Conservation (phyloP, 2,113 vertebrate genomes). For the Brachypteracias leptosomus region DNA sequence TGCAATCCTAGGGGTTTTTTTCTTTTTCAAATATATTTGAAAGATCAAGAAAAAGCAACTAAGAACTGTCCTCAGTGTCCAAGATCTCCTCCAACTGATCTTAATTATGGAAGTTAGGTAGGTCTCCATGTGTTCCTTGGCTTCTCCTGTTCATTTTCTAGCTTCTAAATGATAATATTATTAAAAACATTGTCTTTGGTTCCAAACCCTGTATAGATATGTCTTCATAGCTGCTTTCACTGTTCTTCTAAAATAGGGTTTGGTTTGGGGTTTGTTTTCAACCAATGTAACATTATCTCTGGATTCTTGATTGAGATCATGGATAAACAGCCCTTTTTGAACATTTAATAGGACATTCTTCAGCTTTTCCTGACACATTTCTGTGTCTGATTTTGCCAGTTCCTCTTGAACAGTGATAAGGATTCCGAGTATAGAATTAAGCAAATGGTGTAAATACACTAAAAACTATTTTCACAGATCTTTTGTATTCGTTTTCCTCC, state of each 20-base stretch:
- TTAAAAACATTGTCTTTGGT: neutral
- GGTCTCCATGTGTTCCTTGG: neutral
- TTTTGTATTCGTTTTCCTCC: neutral
- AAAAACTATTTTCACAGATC: neutral
- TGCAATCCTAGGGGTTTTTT: neutral
- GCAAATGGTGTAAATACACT: neutral
- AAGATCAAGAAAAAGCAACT: neutral
- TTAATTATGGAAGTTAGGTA: neutral
- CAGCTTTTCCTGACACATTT: neutral
- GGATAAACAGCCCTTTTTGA: neutral
- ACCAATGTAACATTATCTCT: neutral
- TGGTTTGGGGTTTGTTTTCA: neutral
- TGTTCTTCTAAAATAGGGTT: neutral
- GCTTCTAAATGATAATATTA: neutral
- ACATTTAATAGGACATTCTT: neutral
- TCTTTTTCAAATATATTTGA: neutral
- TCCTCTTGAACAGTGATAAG: neutral
- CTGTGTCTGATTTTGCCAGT: neutral
- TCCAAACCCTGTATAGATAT: neutral
- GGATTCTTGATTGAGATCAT: neutral
- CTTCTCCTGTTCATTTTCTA: neutral
- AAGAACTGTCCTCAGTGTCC: neutral
- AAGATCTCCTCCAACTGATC: neutral
- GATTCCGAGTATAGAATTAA: neutral
- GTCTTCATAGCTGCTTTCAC: neutral